Evolutionary conservation across 2,113 vertebrate species (phyloP).

Genomic region (Plecotus auritus): DNA sequence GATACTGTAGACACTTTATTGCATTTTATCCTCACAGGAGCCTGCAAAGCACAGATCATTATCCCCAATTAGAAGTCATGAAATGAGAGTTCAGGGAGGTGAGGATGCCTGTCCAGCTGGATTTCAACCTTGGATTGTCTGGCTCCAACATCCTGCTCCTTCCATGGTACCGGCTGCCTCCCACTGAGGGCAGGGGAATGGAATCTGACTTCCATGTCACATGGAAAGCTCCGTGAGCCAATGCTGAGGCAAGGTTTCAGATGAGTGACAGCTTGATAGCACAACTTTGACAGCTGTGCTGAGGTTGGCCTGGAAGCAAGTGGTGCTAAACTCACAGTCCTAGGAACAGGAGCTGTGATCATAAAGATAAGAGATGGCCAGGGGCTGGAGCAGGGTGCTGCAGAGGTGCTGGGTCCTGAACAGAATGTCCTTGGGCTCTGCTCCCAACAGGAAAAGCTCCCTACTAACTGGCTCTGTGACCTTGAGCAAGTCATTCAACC

Average conservation of each 20-base stretch:
- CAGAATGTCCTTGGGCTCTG: background rate
- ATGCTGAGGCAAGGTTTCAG: background rate
- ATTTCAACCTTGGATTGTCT: background rate
- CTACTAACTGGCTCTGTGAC: conserved; percentile 11
- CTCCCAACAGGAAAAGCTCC: background rate
- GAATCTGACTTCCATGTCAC: background rate
- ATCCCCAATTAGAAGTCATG: background rate
- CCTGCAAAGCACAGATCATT: background rate
- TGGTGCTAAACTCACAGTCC: background rate
- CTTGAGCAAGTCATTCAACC: conserved; percentile 18
- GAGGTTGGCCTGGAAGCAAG: background rate
- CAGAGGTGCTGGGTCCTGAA: background rate
- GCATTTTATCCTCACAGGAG: background rate
- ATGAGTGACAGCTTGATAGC: conserved; percentile 38
- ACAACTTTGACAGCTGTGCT: conserved; percentile 33
- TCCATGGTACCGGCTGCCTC: background rate
- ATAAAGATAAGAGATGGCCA: background rate
- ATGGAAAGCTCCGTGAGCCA: background rate
- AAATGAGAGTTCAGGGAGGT: background rate
- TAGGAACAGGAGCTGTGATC: background rate
- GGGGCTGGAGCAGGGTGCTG: background rate
- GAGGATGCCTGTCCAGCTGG: background rate
- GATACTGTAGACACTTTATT: background rate
- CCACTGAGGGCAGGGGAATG: background rate
- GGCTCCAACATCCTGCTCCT: background rate